A percentile compares a stretch with the other conserved stretches of the same genome.
phyloP scores from a whole-genome alignment of 2,113 vertebrate genomes.

The Oxygymnocypris stewartii region DNA sequence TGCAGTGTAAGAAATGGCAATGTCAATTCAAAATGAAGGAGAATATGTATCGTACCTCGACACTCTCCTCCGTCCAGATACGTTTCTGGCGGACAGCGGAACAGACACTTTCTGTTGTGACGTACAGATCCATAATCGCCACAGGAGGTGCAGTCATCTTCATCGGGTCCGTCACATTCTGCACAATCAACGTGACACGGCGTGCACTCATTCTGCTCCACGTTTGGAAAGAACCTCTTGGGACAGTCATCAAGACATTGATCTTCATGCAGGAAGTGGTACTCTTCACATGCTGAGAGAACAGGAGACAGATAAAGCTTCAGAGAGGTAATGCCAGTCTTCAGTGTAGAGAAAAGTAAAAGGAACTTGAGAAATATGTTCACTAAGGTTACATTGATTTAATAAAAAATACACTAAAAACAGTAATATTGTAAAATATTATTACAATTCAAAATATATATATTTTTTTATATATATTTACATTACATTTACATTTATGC shows the following conservation, averaged over 20 bases:
- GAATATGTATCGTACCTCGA: constrained; percentile 73
- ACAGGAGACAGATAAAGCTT: neutral
- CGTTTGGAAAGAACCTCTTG: constrained; percentile 71
- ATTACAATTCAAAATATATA: no score
- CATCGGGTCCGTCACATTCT: constrained; percentile 78
- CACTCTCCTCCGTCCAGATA: constrained; percentile 76
- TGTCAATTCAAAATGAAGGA: neutral
- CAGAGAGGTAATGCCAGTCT: neutral
- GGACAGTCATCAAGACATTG: constrained; percentile 82
- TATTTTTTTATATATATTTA: no score
- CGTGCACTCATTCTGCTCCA: constrained; percentile 70
- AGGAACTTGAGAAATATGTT: neutral
- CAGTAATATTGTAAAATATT: no score
- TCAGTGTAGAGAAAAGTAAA: neutral
- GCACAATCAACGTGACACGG: constrained; percentile 79
- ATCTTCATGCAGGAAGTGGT: constrained; percentile 77
- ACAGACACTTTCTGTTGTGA: constrained; percentile 77
- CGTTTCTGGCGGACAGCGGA: constrained; percentile 75
- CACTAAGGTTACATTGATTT: neutral
- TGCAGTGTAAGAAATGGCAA: neutral
- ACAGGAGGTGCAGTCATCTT: constrained; percentile 82
- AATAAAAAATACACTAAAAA: no score
- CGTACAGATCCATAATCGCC: constrained; percentile 53
- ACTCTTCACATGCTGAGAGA: constrained; percentile 76
- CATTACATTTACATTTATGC: no score